A percentile compares a stretch with the other conserved stretches of the same genome.
phyloP scores from a whole-genome alignment of 2,888 invertebrate species.

The Trichacis sp. region DNA sequence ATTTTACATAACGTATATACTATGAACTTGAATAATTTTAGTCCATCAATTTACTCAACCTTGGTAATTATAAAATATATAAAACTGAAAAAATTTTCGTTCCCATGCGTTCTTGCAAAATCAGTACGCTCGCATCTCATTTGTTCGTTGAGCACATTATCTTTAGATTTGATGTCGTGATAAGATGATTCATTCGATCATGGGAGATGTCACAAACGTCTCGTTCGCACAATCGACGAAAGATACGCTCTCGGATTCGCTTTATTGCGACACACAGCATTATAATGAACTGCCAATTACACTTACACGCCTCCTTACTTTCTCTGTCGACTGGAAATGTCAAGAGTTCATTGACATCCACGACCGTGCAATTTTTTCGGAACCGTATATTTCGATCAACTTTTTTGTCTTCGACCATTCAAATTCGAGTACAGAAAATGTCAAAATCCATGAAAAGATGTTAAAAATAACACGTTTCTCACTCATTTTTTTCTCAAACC shows the following conservation, averaged over 20 bases:
- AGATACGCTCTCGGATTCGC: constrained; percentile 42
- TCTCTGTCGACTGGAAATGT: constrained; percentile 65
- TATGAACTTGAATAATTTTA: too few relatives aligned
- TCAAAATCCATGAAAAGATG: too few relatives aligned
- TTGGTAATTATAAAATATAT: neutral
- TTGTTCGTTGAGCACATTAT: neutral
- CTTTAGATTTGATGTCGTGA: neutral
- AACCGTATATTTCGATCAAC: constrained; percentile 18
- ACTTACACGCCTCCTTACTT: constrained; percentile 60
- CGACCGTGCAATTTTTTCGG: constrained; percentile 32
- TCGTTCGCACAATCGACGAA: constrained; percentile 34
- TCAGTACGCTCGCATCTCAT: neutral
- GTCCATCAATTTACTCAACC: too few relatives aligned
- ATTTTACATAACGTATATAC: too few relatives aligned
- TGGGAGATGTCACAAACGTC: constrained; percentile 22
- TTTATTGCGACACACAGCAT: constrained; percentile 49
- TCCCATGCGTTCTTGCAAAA: neutral
- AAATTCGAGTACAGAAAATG: too few relatives aligned
- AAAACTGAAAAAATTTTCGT: neutral
- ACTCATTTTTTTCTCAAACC: too few relatives aligned
- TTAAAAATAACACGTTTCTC: too few relatives aligned
- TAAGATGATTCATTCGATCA: constrained; percentile 26
- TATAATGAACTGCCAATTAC: constrained; percentile 57
- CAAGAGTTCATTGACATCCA: constrained; percentile 59
- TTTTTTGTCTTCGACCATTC: too few relatives aligned